phyloP scores from a whole-genome alignment of 2,797 vertebrate species.

The Falco novaeseelandiae region DNA sequence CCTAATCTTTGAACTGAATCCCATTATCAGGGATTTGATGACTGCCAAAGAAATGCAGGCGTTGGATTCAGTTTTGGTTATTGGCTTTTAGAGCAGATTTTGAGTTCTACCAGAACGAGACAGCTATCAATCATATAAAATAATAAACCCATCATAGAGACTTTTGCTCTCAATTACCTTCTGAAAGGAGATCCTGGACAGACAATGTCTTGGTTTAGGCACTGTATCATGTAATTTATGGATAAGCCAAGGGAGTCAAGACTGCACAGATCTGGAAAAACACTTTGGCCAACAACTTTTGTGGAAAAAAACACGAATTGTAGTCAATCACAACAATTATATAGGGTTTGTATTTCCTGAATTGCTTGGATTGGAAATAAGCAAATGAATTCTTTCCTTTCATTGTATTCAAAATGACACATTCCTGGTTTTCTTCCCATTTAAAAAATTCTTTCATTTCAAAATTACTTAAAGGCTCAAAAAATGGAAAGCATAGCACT shows the following conservation, averaged over 20 bases:
- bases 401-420: neutral
- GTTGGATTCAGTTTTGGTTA: neutral
- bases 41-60: neutral
- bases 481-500: neutral
- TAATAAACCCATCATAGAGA: neutral
- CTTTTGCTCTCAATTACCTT: neutral
- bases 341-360: neutral
- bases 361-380: neutral
- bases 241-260: neutral
- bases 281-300: neutral
- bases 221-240: neutral
- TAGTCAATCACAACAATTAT: neutral
- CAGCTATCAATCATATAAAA: neutral
- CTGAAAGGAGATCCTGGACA: neutral
- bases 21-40: neutral
- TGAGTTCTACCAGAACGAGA: neutral
- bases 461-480: neutral
- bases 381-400: neutral
- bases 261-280: neutral
- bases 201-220: neutral
- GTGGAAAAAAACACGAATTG: neutral
- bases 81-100: neutral
- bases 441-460: neutral
- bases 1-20: neutral
- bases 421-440: neutral